These are phyloP conservation scores for Grammomys dolichurus DNA, from an alignment of 2,113 vertebrate species.

Conservation along the genomic window DNA sequence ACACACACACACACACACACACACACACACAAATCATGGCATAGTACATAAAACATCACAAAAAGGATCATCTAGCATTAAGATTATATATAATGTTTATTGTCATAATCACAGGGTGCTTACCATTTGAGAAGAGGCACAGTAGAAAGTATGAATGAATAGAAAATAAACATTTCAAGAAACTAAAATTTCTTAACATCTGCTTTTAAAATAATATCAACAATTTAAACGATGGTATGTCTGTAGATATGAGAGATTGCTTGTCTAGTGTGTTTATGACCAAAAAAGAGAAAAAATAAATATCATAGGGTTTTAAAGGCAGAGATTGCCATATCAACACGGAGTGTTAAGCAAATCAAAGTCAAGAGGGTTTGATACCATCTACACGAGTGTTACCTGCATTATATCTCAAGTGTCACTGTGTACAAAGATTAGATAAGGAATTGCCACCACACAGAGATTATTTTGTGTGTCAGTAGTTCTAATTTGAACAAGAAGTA, in stretches of 20 bases:
- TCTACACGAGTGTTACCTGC: not conserved
- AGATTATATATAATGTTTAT: not conserved
- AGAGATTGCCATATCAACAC: not conserved
- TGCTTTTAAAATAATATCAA: not conserved
- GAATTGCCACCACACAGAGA: not conserved
- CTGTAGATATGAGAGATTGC: not conserved
- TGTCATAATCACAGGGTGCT: not conserved
- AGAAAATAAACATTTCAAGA: constrained; percentile 2
- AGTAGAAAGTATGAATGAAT: constrained; percentile 24
- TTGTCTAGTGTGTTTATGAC: not conserved
- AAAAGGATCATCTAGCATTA: constrained; percentile 44
- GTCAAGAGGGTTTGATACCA: not conserved
- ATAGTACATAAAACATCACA: not conserved
- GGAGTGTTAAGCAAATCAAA: not conserved
- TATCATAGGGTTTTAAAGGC: not conserved
- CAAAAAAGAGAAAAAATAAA: not conserved
- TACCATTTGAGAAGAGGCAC: not conserved
- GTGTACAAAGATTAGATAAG: not conserved
- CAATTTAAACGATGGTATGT: not conserved
- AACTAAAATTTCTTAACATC: not conserved
- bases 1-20: not conserved
- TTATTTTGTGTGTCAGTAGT: not conserved
- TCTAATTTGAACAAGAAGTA: not conserved
- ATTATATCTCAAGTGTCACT: not conserved
- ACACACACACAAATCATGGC: not conserved